Conservation (phyloP, 2,113 vertebrate genomes). For the Corythornis madagascariensis region DNA sequence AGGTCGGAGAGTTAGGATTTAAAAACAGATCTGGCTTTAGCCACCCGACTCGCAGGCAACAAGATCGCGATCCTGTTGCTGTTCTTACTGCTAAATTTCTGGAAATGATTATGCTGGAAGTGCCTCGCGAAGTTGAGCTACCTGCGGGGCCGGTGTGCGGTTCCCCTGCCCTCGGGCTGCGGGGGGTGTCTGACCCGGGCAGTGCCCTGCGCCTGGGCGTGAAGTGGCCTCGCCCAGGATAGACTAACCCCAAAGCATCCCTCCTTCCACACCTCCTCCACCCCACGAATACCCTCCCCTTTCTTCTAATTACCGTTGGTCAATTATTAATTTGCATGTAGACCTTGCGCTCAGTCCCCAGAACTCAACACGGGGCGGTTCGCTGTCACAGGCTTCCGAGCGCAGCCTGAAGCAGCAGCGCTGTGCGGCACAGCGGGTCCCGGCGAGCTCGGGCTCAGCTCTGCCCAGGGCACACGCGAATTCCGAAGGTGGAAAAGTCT, state of each 20-base stretch:
- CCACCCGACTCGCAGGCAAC: neutral
- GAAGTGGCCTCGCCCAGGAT: neutral
- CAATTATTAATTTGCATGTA: slow-evolving; percentile 66
- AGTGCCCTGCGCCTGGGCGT: neutral
- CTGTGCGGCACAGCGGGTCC: neutral
- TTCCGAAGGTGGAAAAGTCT: neutral
- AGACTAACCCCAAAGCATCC: neutral
- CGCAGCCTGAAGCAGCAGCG: slow-evolving; percentile 1
- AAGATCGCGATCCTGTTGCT: neutral
- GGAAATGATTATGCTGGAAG: neutral
- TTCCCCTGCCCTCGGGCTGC: neutral
- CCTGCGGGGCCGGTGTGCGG: neutral
- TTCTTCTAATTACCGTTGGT: slow-evolving; percentile 45
- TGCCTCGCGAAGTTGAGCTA: neutral
- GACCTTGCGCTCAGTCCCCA: slow-evolving; percentile 26
- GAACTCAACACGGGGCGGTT: neutral
- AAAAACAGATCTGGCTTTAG: neutral
- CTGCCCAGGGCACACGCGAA: neutral
- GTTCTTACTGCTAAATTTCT: neutral
- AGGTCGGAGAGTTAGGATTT: neutral
- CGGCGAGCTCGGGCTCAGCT: neutral
- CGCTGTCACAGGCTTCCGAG: slow-evolving; percentile 52
- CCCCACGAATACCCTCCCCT: neutral
- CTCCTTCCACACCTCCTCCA: neutral
- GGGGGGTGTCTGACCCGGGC: neutral